Evolutionary conservation across 92 coral and sea anemone species (phyloP), one percentile per base, ranked within the genome.

Genomic region (Zoanthus sociatus): DNA sequence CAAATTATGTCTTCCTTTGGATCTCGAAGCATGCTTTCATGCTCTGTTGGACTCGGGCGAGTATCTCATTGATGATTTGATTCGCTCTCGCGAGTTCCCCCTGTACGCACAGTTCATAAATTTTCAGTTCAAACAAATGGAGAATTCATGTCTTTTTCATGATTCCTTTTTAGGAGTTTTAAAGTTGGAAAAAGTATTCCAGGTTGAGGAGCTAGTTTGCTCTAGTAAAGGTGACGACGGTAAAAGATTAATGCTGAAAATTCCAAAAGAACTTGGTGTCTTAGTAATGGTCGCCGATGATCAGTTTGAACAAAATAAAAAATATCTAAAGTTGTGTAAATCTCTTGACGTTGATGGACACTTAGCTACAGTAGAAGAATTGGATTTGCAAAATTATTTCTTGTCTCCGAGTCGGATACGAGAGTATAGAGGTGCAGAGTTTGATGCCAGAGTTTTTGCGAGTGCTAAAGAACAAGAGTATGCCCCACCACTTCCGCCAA

Each of bases 51-150:
- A 90, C 47, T 30, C 46, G 26, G 69, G 69, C 15, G 89, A 90
- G 16, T 48, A 84, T 54, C 81, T 90, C 37, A 63, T 90, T 0
- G 87, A 77, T 33, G 92, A 90, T 56, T 55, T 86, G 32, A n/a
- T 37, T 56, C 37, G 31, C 12, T 71, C 51, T 30, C 79, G 78
- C 46, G 12, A 46, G 47, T 78, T 90, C 3, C 92, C 92, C 4
- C 15, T 90, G 33, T 56, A 46, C 20, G 87, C 85, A 7, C 87
- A 90, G 51, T 90, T 90, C 46, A 73, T 81, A 20, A 63, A 81
- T 42, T 58, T 44, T 21, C 60, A 63, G 53, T 26, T 66, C 37
- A 45, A 68, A 45, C 76, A 53, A 63, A 73, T 71, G 15, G 20
- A 32, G 61, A 58, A 60, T 42, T 73, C 54, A 26, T 20, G n/a